Conservation (phyloP, 2,113 vertebrate species). For the Macrotis lagotis region DNA sequence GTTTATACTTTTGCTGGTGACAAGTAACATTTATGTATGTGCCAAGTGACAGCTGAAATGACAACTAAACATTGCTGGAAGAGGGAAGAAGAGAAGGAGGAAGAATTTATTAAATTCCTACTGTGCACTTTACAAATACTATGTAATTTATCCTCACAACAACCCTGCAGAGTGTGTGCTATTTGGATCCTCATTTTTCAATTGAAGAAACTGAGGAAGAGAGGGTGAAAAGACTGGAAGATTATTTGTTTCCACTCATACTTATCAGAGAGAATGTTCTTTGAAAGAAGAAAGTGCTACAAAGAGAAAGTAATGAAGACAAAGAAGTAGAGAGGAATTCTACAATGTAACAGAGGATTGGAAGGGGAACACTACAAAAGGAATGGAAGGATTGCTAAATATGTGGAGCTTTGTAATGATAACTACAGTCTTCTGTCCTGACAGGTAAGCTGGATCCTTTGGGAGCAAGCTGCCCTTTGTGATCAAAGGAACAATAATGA, state of each 20-base stretch:
- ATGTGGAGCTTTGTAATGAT: slow-evolving; percentile 4
- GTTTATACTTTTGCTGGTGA: background rate
- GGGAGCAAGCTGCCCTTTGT: too few species aligned
- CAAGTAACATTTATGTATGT: background rate
- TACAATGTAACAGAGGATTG: background rate
- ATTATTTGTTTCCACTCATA: background rate
- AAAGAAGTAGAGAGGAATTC: background rate
- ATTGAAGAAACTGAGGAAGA: background rate
- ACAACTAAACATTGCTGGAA: background rate
- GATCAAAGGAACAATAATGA: background rate
- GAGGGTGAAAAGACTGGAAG: background rate
- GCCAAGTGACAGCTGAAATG: background rate
- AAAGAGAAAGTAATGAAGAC: background rate
- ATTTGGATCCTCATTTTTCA: background rate
- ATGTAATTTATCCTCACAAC: background rate
- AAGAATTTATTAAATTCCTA: background rate
- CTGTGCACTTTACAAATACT: background rate
- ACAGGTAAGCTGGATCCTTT: background rate
- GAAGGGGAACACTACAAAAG: background rate
- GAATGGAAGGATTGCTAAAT: background rate
- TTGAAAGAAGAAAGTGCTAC: background rate
- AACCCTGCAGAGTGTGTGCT: background rate
- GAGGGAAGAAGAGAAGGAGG: background rate
- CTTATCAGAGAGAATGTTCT: background rate
- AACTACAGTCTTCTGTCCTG: background rate